Percentiles rank a stretch among this genome's conserved stretches.
Conservation (phyloP, 2,888 invertebrate species). For the Drosophila neotestacea region DNA sequence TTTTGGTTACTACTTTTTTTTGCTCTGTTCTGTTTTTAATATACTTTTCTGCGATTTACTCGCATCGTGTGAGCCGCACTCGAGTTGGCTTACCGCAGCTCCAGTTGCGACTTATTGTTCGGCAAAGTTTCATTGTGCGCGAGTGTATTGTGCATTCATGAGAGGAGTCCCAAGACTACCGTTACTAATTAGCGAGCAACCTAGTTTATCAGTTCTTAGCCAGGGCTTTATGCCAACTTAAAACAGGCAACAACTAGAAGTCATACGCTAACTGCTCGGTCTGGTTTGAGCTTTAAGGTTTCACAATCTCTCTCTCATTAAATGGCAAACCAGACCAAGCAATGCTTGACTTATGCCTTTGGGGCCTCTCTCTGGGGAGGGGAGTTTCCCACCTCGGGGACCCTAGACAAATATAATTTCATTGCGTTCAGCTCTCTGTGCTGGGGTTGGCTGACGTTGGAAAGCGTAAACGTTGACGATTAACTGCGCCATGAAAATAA, state of each 20-base stretch:
- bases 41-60: slow-evolving; percentile 11
- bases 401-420: slow-evolving; percentile 82
- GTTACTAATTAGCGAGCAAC: slow-evolving; percentile 77
- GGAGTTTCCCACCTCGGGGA: not conserved
- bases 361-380: not conserved
- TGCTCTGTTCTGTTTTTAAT: too few relatives aligned
- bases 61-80: not conserved
- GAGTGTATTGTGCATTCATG: slow-evolving; percentile 64
- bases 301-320: slow-evolving; percentile 46
- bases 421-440: slow-evolving; percentile 82
- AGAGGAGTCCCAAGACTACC: slow-evolving; percentile 66
- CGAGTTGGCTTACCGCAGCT: slow-evolving; percentile 21
- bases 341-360: slow-evolving; percentile 44
- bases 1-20: not conserved
- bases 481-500: slow-evolving; percentile 84
- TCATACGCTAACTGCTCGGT: slow-evolving; percentile 1
- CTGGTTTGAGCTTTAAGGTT: slow-evolving; percentile 47
- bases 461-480: slow-evolving; percentile 84
- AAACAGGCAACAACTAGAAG: slow-evolving; percentile 15
- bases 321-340: slow-evolving; percentile 16
- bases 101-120: slow-evolving; percentile 47
- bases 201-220: slow-evolving; percentile 77
- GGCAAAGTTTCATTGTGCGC: slow-evolving; percentile 57
- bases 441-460: slow-evolving; percentile 82
- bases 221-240: slow-evolving; percentile 35